Percentiles rank a stretch among this genome's conserved stretches.
Evolutionary conservation across 1,140 invertebrate species (phyloP).

Genomic region (Trachymyrmex septentrionalis): DNA sequence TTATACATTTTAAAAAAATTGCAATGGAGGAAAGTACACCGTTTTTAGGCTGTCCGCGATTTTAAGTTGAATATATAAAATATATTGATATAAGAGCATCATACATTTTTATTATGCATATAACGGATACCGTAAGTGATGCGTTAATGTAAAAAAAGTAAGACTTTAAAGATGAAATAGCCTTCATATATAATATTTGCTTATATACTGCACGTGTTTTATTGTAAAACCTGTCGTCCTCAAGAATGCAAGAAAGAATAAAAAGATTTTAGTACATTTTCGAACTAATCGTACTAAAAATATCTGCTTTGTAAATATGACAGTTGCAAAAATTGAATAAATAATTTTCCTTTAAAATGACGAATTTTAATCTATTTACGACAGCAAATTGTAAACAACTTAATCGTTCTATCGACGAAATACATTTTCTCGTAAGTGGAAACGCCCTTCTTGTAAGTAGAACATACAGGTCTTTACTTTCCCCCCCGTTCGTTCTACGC

Average conservation of each 20-base stretch:
- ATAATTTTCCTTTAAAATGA: constrained; percentile 58
- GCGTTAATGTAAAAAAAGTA: constrained; percentile 37
- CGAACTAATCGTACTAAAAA: constrained; percentile 57
- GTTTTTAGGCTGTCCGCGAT: constrained; percentile 9
- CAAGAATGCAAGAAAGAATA: constrained; percentile 38
- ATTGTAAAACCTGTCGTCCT: constrained; percentile 65
- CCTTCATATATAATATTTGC: constrained; percentile 40
- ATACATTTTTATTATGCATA: constrained; percentile 57
- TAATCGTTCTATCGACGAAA: too few species aligned
- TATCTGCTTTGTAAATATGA: constrained; percentile 74
- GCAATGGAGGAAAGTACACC: constrained; percentile 1
- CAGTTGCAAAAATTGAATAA: constrained; percentile 71
- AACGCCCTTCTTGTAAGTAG: constrained; percentile 62
- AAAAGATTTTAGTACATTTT: constrained; percentile 59
- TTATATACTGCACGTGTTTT: constrained; percentile 67
- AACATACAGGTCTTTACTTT: constrained; percentile 38
- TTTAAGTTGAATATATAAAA: constrained; percentile 37
- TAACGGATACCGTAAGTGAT: constrained; percentile 34
- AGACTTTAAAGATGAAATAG: constrained; percentile 43
- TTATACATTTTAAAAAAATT: constrained; percentile 56
- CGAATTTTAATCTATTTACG: constrained; percentile 25
- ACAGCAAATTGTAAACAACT: background rate
- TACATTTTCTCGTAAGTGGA: background rate
- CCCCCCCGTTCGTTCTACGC: constrained; percentile 32
- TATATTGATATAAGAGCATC: constrained; percentile 32